Base-by-base conservation (phyloP, 2,888 invertebrate genomes). In the Dicyrtoma fusca region DNA sequence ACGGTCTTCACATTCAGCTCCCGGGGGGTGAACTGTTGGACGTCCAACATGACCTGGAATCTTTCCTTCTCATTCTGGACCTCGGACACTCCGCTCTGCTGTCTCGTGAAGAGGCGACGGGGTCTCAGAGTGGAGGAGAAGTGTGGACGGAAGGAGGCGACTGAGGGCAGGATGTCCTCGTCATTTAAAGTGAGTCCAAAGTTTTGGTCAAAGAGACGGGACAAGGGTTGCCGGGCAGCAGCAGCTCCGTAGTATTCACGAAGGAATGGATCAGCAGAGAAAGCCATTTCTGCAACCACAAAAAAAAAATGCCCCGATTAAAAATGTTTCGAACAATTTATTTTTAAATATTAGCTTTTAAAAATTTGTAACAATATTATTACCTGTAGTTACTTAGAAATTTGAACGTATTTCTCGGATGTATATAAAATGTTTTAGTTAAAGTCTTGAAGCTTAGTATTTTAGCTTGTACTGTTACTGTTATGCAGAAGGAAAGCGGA, bases 11-110 rank as follows among this genome's bases (percentile, higher is more conserved):
- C 91, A 0, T 88, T 88, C 75, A 92, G 88, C 83, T 92, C 92
- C 73, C 89, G 89, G 0, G 92, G 92, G 0, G 89, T 81, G 83
- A 92, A 92, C 80, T 92, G 91, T 81, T 90, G 90, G n/a, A 92
- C 90, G 81, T 92, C 91, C 69, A 91, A 83, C 80, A 89, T 89
- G 0, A 91, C 90, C 87, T 90, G 85, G 26, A 65, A 65, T 26
- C 26, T 14, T 13, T 65, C 65, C 49, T 47, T 65, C n/a, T 65
- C 65, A 10, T 51, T 51, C n/a, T 65, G 45, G 6, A 65, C 65
- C 14, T 65, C 65, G 25, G 65, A 65, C 25, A 65, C 65, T 21
- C 65, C 65, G 25, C 25, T 25, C 26, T 65, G 65, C 26, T 65
- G 65, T 25, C 65, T 10, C 14, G 65, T 34, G 17, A 25, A 25